Percentiles rank a stretch among this genome's conserved stretches.
Evolutionary conservation across 1,140 invertebrate species (phyloP).

Genomic region (Papilio glaucus): DNA sequence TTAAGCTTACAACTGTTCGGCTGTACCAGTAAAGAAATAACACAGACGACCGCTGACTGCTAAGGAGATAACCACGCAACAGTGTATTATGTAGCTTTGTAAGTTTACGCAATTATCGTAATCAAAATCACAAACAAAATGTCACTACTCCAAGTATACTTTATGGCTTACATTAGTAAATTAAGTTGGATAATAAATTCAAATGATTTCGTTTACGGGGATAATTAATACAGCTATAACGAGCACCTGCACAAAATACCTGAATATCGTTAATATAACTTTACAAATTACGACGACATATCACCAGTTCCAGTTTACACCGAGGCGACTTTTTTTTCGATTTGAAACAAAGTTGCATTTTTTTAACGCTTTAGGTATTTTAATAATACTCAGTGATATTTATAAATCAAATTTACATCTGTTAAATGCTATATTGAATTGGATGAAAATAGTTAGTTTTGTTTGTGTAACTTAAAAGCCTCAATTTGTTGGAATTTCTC

Average conservation of each 20-base stretch:
- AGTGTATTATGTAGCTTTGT: background rate
- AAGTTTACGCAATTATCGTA: background rate
- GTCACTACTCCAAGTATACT: background rate
- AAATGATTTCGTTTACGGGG: constrained; percentile 13
- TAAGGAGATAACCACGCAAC: background rate
- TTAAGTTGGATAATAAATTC: constrained; percentile 26
- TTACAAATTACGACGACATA: constrained; percentile 20
- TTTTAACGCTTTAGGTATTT: too few species aligned
- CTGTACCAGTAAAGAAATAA: background rate
- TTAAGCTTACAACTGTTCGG: background rate
- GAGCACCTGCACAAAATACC: constrained; percentile 30
- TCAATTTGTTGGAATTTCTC: too few species aligned
- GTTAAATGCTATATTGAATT: too few species aligned
- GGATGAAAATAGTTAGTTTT: too few species aligned
- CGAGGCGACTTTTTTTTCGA: background rate
- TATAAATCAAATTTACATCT: too few species aligned
- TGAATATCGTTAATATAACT: constrained; percentile 3
- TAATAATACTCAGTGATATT: too few species aligned
- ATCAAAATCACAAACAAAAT: background rate
- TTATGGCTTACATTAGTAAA: background rate
- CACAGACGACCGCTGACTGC: background rate
- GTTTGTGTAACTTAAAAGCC: too few species aligned
- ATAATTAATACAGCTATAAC: constrained; percentile 31
- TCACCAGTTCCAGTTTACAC: background rate
- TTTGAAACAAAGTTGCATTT: background rate